A percentile compares a stretch with the other conserved stretches of the same genome.
Conservation (phyloP, 1,140 invertebrate genomes). For the Solenopsis invicta region DNA sequence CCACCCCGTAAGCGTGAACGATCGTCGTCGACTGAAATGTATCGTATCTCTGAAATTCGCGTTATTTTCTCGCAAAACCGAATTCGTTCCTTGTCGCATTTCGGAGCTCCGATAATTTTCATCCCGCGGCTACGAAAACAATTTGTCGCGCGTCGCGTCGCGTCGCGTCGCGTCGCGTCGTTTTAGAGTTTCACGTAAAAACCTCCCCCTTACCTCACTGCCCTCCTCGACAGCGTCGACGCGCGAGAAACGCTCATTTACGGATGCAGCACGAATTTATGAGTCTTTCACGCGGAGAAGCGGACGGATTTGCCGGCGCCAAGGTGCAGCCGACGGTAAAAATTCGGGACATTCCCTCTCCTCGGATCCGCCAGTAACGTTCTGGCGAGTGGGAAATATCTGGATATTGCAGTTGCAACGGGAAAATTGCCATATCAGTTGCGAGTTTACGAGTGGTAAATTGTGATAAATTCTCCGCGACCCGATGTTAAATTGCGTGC, state of each 20-base stretch:
- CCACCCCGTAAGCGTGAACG: conserved; percentile 52
- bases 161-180: conserved; percentile 29
- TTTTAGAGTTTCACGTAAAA: background rate
- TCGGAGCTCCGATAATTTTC: conserved; percentile 45
- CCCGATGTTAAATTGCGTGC: conserved; percentile 15
- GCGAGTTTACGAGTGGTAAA: conserved; percentile 21
- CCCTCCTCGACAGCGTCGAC: background rate
- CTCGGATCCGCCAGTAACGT: background rate
- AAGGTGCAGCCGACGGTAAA: background rate
- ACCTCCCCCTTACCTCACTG: background rate
- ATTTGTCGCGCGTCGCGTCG: conserved; percentile 51
- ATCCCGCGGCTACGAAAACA: conserved; percentile 35
- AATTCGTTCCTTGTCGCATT: conserved; percentile 21
- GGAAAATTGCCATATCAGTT: conserved; percentile 39
- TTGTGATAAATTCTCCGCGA: conserved; percentile 30
- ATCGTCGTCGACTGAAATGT: conserved; percentile 47
- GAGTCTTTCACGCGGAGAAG: conserved; percentile 8
- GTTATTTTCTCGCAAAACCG: conserved; percentile 57
- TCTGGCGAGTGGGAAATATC: background rate
- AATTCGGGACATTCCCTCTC: conserved; percentile 27
- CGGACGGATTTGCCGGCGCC: conserved; percentile 4
- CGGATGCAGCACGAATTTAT: conserved; percentile 45
- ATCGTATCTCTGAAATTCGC: conserved; percentile 32
- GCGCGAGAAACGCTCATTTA: conserved; percentile 39
- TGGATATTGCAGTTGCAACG: conserved; percentile 15